phyloP scores from a whole-genome alignment of 1,140 invertebrate genomes.

The Pogonomyrmex barbatus region DNA sequence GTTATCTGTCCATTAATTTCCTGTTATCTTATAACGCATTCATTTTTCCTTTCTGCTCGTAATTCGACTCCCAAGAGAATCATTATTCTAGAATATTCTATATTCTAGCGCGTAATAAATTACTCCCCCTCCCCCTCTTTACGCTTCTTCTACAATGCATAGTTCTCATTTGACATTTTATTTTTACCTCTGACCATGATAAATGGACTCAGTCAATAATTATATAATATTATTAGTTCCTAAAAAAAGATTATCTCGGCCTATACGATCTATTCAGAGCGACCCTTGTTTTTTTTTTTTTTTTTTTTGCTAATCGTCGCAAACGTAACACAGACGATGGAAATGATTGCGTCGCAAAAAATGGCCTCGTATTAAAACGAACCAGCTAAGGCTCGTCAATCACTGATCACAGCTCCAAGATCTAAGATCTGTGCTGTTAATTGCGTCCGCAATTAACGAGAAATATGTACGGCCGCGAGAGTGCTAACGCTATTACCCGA shows the following conservation, averaged over 20 bases:
- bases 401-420: background rate
- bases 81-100: conserved; percentile 10
- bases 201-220: conserved; percentile 2
- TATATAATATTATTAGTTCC: background rate
- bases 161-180: background rate
- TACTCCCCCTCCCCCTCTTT: background rate
- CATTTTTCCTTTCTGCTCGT: conserved; percentile 18
- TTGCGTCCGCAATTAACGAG: conserved; percentile 42
- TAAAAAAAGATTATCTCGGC: background rate
- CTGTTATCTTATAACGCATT: conserved; percentile 8
- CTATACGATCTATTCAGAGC: background rate
- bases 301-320: conserved; percentile 43
- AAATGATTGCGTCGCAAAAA: background rate
- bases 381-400: background rate
- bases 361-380: background rate
- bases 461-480: background rate
- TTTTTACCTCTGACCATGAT: background rate
- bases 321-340: background rate
- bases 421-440: conserved; percentile 17
- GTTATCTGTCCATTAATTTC: conserved; percentile 47
- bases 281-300: background rate
- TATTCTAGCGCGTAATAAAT: conserved; percentile 1
- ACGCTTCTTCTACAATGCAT: background rate
- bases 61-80: conserved; percentile 8
- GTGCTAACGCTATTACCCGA: background rate